phyloP scores from a whole-genome alignment of 2,113 vertebrate species.

The Seriola quinqueradiata region DNA sequence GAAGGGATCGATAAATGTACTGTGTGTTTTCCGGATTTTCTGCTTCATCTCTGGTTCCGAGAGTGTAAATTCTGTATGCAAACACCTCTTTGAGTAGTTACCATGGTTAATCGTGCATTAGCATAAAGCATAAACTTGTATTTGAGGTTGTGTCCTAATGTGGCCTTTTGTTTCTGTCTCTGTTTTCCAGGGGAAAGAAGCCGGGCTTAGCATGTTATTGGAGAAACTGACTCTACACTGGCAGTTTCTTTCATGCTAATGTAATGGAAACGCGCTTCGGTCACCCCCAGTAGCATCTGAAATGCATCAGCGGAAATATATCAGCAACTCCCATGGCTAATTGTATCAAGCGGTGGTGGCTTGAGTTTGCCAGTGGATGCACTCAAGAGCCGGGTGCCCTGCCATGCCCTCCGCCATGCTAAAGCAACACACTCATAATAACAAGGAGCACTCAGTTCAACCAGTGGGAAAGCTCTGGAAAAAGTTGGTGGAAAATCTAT shows the following conservation, averaged over 20 bases:
- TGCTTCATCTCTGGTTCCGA: neutral
- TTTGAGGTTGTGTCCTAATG: conserved; percentile 30
- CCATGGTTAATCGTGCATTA: neutral
- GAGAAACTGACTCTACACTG: conserved; percentile 61
- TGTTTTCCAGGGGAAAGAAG: conserved; percentile 67
- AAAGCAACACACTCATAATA: conserved; percentile 64
- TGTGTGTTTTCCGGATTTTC: neutral
- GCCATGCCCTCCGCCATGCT: conserved; percentile 76
- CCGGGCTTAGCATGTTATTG: conserved; percentile 62
- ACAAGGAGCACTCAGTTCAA: conserved; percentile 70
- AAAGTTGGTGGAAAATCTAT: conserved; percentile 81
- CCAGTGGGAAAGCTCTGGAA: conserved; percentile 78
- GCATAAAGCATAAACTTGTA: neutral
- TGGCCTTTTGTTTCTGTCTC: conserved; percentile 43
- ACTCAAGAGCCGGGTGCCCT: conserved; percentile 61
- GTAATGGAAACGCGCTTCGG: conserved; percentile 77
- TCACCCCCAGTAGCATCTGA: conserved; percentile 65
- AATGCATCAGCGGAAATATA: conserved; percentile 73
- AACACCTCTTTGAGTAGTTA: neutral
- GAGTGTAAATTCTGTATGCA: neutral
- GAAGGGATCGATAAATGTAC: neutral
- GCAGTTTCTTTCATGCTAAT: conserved; percentile 52
- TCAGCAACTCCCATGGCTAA: conserved; percentile 68
- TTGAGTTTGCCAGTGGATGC: conserved; percentile 66
- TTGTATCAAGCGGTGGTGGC: conserved; percentile 64